Evolutionary conservation across 2,797 vertebrate species (phyloP), one percentile per base, ranked within the genome.

Genomic region (Peromyscus aztecus): DNA sequence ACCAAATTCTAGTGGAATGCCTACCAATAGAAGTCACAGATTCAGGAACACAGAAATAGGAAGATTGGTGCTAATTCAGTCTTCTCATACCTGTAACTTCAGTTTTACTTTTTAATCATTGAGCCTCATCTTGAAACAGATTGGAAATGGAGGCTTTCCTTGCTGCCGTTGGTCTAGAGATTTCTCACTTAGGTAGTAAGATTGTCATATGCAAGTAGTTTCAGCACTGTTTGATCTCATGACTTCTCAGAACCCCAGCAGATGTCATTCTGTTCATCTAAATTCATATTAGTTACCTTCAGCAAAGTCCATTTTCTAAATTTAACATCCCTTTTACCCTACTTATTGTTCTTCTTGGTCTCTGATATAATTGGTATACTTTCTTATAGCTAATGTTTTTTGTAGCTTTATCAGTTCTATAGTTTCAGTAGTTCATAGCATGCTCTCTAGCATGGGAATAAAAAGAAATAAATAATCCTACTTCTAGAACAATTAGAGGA

Each of bases 381-480:
- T 40, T 96, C 21, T 78, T 85, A 87, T 88, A 96, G 94, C 37
- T 96, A 78, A 75, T 85, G 7, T 88, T 94, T 73, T 96, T 93
- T 96, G n/a, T 94, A 94, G 77, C 49, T 97, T 93, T 94, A 90
- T 95, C 67, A 78, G n/a, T 31, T 94, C 10, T 76, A 14, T 92
- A 61, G 61, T 95, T 77, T 88, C 23, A 85, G 34, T 90, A 90
- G 43, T 84, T 95, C 69, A 65, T 43, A 90, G n/a, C 24, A 27
- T 97, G 85, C 2, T 95, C 37, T 91, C 65, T 94, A 76, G 85
- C 82, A 86, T 94, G 88, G 21, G 2, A 6, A 83, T 91, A 93
- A 91, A 24, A 92, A 14, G 29, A 96, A 49, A 34, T 76, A 40
- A 94, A 34, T 81, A 40, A 94, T 96, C 9, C 55, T 9, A 96